phyloP scores from a whole-genome alignment of 2,888 invertebrate species.

The Caenorhabditis japonica region DNA sequence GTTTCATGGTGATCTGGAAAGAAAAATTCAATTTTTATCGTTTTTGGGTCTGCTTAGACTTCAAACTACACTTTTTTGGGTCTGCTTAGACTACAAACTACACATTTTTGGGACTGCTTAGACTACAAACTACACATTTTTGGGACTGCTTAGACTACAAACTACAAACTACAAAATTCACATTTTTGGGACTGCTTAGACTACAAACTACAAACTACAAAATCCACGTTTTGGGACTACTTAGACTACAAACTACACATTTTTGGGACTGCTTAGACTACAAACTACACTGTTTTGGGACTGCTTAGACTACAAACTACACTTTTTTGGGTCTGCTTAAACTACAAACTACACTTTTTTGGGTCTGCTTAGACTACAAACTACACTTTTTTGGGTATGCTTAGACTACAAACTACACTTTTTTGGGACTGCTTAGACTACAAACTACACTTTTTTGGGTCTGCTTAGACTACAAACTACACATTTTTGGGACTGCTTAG shows the following conservation, averaged over 20 bases:
- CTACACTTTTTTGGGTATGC: not conserved
- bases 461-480: not conserved
- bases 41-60: not conserved
- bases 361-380: not conserved
- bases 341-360: not conserved
- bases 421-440: not conserved
- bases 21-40: too few species aligned
- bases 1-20: constrained; percentile 48
- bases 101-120: constrained; percentile 16
- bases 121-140: constrained; percentile 16
- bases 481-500: constrained; percentile 14
- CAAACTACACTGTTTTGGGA: not conserved
- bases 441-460: too few species aligned
- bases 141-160: not conserved
- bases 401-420: not conserved
- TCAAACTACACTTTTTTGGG: not conserved
- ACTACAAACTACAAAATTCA: too few species aligned
- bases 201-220: constrained; percentile 6
- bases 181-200: not conserved
- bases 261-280: constrained; percentile 1
- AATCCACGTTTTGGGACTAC: too few species aligned
- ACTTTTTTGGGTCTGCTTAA: too few species aligned
- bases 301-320: not conserved
- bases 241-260: not conserved
- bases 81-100: not conserved